These are phyloP conservation scores for Drosophila setifemur DNA, from an alignment of 1,140 invertebrate species.

Conservation along the genomic window DNA sequence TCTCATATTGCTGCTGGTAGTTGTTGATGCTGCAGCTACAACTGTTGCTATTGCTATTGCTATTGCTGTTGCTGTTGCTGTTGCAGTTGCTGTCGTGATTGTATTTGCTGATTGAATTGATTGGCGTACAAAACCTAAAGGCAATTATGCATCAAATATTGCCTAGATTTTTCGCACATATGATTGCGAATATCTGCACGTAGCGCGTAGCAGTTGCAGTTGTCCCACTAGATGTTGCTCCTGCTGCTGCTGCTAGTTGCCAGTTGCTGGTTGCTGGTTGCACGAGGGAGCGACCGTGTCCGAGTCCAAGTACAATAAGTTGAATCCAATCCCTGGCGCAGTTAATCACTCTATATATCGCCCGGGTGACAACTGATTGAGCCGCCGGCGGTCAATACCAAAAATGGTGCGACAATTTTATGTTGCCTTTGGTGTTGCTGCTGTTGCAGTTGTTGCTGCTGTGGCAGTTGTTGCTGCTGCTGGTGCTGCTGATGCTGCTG, in stretches of 20 bases:
- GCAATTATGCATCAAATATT: slow-evolving; percentile 78
- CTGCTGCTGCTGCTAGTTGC: slow-evolving; percentile 6
- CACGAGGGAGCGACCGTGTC: not conserved
- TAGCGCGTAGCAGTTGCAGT: slow-evolving; percentile 20
- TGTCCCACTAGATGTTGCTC: not conserved
- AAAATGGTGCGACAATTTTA: slow-evolving; percentile 77
- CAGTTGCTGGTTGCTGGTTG: slow-evolving; percentile 11
- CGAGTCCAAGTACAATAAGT: slow-evolving; percentile 37
- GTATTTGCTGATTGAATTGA: slow-evolving; percentile 69
- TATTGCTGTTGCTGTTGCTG: not conserved
- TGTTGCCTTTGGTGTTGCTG: slow-evolving; percentile 50
- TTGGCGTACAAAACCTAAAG: slow-evolving; percentile 56
- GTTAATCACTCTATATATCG: slow-evolving; percentile 80
- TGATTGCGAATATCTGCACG: slow-evolving; percentile 53
- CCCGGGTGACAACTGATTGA: slow-evolving; percentile 76
- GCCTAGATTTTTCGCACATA: slow-evolving; percentile 65
- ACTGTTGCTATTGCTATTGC: not conserved
- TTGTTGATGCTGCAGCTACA: not conserved
- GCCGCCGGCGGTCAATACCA: slow-evolving; percentile 73
- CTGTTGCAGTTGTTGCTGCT: slow-evolving; percentile 44
- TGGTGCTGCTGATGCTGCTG: not conserved
- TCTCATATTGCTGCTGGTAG: slow-evolving; percentile 6
- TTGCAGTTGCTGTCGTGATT: slow-evolving; percentile 43
- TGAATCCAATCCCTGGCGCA: slow-evolving; percentile 60
- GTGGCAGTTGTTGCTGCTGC: slow-evolving; percentile 35